A percentile compares a stretch with the other conserved stretches of the same genome.
Evolutionary conservation across 2,888 invertebrate genomes (phyloP).

Genomic region (Scaptodrosophila latifasciaeformis): DNA sequence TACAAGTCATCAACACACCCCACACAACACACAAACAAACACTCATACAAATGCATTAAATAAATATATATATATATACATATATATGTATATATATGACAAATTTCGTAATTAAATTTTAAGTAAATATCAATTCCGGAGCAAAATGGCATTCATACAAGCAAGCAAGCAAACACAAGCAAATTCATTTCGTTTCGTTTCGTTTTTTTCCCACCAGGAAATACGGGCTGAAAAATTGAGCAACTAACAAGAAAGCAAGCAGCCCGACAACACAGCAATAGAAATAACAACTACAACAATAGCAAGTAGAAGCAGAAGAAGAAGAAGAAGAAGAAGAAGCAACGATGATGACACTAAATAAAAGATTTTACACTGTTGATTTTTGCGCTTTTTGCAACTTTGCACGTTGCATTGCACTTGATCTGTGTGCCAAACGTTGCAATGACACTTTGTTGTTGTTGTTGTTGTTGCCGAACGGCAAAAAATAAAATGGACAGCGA

Average conservation of each 20-base stretch:
- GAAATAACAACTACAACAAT: constrained; percentile 7
- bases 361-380: constrained; percentile 68
- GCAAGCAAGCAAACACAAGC: constrained; percentile 2
- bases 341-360: constrained; percentile 66
- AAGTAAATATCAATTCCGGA: constrained; percentile 43
- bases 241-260: constrained; percentile 14
- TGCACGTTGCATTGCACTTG: constrained; percentile 69
- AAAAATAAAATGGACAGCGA: no score
- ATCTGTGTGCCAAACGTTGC: constrained; percentile 68
- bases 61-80: no score
- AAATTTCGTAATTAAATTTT: constrained; percentile 64
- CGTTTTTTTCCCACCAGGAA: no score
- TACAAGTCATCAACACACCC: constrained; percentile 7
- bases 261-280: constrained; percentile 3
- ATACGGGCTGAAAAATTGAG: constrained; percentile 53
- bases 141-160: constrained; percentile 37
- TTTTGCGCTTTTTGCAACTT: constrained; percentile 67
- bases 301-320: neutral
- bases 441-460: constrained; percentile 57
- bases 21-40: neutral
- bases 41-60: neutral
- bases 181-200: no score
- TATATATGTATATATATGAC: constrained; percentile 2
- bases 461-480: no score
- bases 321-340: constrained; percentile 4